Evolutionary conservation across 2,113 vertebrate genomes (phyloP), one percentile per base, ranked within the genome.

Genomic region (Burhinus bistriatus): DNA sequence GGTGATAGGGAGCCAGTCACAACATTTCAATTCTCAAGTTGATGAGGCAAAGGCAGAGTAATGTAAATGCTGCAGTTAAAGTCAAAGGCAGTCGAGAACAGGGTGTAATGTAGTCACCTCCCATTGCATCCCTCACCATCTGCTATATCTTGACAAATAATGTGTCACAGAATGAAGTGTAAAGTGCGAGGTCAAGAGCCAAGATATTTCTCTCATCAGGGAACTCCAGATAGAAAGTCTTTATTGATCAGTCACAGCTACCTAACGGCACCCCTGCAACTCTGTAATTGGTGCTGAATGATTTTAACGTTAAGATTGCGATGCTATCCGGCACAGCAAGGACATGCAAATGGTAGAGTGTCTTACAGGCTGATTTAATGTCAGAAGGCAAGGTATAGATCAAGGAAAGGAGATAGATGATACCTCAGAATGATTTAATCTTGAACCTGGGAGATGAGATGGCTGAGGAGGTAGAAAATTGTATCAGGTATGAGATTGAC

Each of bases 161-260:
- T 91, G 44, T 61, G 79, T 89, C 88, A 93, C 65, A 89, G 69
- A 94, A 84, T 45, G 61, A 94, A 87, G 76, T 36, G 83, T 73
- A 72, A 95, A 95, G 86, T 87, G 57, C 80, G 82, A 89, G 90
- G 77, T 93, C 83, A 93, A 82, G 89, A 94, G 47, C 27, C 65
- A 87, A 89, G 59, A 38, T 90, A 76, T 85, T 92, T 92, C 80
- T 51, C 34, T 92, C 73, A 45, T 64, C 6, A 4, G 55, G 45
- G 52, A 94, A 87, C 47, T 85, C 77, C 87, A 82, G 52, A 87
- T 8, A 89, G 57, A 84, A 95, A 76, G 57, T 32, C 83, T 70
- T 91, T 87, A 93, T 91, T 79, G 89, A 93, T 96, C 86, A 82
- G 34, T 68, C 61, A 89, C 76, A 69, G 76, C 36, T 72, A 89